Conservation (phyloP, 2,797 vertebrate genomes). For the Gallirallus australis region DNA sequence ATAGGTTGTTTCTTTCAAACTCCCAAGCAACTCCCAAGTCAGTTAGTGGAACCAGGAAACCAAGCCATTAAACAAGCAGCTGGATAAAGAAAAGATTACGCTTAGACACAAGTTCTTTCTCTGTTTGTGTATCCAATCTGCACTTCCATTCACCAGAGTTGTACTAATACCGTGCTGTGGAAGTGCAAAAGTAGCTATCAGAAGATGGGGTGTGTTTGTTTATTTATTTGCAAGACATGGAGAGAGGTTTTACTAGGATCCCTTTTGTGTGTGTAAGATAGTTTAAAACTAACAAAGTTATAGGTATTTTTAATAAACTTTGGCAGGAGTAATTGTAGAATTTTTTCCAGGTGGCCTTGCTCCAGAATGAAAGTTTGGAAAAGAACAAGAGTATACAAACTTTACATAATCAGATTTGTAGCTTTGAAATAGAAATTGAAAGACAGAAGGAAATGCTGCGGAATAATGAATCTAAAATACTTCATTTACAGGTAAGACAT, state of each 20-base stretch:
- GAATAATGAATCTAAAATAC: conserved; percentile 85
- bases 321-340: conserved; percentile 64
- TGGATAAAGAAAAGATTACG: background rate
- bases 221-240: background rate
- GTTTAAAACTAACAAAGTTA: conserved; percentile 35
- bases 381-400: conserved; percentile 87
- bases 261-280: conserved; percentile 26
- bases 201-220: background rate
- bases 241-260: conserved; percentile 14
- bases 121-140: background rate
- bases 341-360: conserved; percentile 80
- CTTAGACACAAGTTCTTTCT: background rate
- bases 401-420: conserved; percentile 85
- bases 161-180: background rate
- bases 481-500: conserved; percentile 82
- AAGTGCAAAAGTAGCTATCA: background rate
- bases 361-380: conserved; percentile 85
- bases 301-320: conserved; percentile 35
- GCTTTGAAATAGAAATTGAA: conserved; percentile 85
- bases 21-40: background rate
- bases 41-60: background rate
- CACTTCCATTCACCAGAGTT: background rate
- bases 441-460: conserved; percentile 84
- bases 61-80: background rate
- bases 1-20: conserved; percentile 3